A percentile compares a stretch with the other conserved stretches of the same genome.
Conservation (phyloP, 2,888 invertebrate genomes). For the Stenodera caucasica region DNA sequence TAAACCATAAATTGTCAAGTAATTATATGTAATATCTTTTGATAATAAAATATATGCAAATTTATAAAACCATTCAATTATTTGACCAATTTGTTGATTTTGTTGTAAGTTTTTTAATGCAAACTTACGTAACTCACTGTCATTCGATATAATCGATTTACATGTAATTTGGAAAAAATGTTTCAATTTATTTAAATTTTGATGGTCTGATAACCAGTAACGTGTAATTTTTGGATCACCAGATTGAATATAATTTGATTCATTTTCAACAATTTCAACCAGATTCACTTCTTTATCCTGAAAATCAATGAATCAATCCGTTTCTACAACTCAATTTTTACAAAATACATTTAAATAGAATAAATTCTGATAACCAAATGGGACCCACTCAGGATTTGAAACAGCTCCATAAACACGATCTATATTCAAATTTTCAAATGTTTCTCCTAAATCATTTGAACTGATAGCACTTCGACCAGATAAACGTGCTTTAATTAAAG, state of each 20-base stretch:
- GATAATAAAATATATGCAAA: constrained; percentile 62
- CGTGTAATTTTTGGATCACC: constrained; percentile 42
- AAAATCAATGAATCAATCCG: constrained; percentile 7
- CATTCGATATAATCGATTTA: constrained; percentile 59
- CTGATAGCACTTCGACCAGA: constrained; percentile 47
- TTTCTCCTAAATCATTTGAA: constrained; percentile 49
- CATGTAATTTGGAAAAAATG: constrained; percentile 50
- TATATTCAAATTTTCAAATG: constrained; percentile 47
- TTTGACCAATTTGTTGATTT: constrained; percentile 63
- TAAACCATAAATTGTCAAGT: constrained; percentile 53
- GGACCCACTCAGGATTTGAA: constrained; percentile 47
- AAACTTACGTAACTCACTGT: constrained; percentile 58
- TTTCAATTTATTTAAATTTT: constrained; percentile 40
- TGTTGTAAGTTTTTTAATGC: constrained; percentile 62
- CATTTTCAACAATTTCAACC: constrained; percentile 46
- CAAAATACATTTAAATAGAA: constrained; percentile 48
- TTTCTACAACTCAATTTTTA: background rate
- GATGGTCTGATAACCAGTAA: constrained; percentile 47
- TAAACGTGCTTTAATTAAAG: constrained; percentile 47
- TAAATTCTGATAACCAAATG: constrained; percentile 46
- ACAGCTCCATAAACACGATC: constrained; percentile 51
- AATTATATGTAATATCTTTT: constrained; percentile 57
- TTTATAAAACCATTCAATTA: constrained; percentile 64
- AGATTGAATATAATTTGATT: constrained; percentile 43
- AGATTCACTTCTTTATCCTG: constrained; percentile 43